A percentile compares a stretch with the other conserved stretches of the same genome.
phyloP scores from a whole-genome alignment of 2,888 invertebrate genomes.

The Smittia aterrima region DNA sequence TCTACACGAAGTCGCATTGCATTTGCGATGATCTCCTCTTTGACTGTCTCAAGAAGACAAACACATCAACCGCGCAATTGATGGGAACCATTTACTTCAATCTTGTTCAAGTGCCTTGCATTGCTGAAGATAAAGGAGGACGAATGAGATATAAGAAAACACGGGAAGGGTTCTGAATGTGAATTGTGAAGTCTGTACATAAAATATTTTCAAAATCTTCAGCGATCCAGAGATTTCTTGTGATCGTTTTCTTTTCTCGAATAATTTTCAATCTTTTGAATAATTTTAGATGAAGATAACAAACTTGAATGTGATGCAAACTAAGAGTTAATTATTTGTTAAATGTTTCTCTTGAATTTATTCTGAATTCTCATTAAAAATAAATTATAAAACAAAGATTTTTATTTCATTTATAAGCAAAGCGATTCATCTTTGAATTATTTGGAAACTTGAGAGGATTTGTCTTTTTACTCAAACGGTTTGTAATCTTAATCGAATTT shows the following conservation, averaged over 20 bases:
- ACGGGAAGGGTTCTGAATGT: constrained; percentile 30
- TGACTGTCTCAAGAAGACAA: constrained; percentile 73
- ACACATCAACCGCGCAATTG: constrained; percentile 67
- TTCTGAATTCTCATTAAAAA: constrained; percentile 43
- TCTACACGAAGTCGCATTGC: constrained; percentile 88
- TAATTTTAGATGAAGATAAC: neutral
- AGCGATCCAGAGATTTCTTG: too few species aligned
- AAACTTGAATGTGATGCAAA: too few species aligned
- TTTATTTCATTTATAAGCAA: too few species aligned
- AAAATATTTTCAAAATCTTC: too few species aligned
- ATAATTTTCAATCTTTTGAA: neutral
- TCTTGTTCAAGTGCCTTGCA: constrained; percentile 62
- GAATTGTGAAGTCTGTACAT: neutral
- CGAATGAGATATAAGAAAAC: constrained; percentile 31
- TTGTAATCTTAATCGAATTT: constrained; percentile 47
- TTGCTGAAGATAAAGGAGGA: constrained; percentile 18
- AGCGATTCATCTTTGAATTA: too few species aligned
- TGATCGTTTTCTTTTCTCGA: too few species aligned
- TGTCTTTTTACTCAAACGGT: too few species aligned
- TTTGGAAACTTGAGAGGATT: too few species aligned
- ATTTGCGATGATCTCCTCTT: constrained; percentile 80
- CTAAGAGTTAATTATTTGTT: too few species aligned
- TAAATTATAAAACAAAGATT: too few species aligned
- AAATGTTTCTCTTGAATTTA: too few species aligned
- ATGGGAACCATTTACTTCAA: constrained; percentile 88